Base-by-base conservation (phyloP, 2,888 invertebrate genomes). In the Amphipoea lucens region DNA sequence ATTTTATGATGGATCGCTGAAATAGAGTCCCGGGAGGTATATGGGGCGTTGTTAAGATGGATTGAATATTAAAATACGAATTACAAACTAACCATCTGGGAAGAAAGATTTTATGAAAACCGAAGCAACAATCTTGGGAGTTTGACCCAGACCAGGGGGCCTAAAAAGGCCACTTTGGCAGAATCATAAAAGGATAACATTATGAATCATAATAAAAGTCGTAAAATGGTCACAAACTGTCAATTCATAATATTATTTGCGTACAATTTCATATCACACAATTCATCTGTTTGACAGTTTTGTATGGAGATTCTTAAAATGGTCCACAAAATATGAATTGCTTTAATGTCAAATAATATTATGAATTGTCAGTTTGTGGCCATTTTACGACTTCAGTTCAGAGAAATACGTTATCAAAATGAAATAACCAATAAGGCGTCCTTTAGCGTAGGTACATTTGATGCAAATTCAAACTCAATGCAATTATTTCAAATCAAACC, bases 1-100 rank as follows among this genome's bases (percentile, higher is more conserved):
- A 69, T 29, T 74, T 63, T 29, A 48, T 81, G 68, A 81, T 81
- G 48, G 68, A 81, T 82, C 14, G 40, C 14, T 57, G 7, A 42
- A 81, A 45, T 45, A 23, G 20, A 57, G 11, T 71, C 54, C 23
- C 51, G 17, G 12, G 40, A 40, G 48, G 40, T 17, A 0, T 51
- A 48, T 40, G 67, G 40, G 48, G 14, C 54, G 14, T 82, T 57
- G 45, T 57, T n/a, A 23, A 57, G 42, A 68, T 74, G n/a, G 40
- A 74, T 73, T 62, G 42, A 68, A 72, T 73, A 57, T 36, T 29
- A 74, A 82, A 62, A 67, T 20, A 17, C 0, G 23, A 17, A 45
- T 45, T 6, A 40, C 4, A 11, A 54, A 40, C 42, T 54, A 45
- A 6, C 23, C 62, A 57, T 29, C 45, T 7, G 29, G 23, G 6